Evolutionary conservation across 2,888 invertebrate genomes (phyloP).

Genomic region (Polyommatus icarus): DNA sequence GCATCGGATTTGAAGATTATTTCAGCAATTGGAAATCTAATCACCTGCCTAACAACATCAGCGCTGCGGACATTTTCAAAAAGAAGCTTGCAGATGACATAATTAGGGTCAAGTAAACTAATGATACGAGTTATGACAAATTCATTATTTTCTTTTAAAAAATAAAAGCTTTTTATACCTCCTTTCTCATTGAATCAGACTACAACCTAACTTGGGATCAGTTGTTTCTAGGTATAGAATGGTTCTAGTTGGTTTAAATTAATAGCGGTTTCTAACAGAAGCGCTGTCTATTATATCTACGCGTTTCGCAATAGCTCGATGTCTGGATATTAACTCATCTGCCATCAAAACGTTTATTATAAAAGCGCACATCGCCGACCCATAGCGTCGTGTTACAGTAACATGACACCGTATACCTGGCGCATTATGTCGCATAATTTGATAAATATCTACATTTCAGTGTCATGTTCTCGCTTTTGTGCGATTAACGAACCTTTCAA

Average conservation of each 20-base stretch:
- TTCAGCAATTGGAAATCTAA: constrained; percentile 23
- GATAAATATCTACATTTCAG: constrained; percentile 52
- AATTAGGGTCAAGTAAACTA: not conserved
- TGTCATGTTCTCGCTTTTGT: constrained; percentile 50
- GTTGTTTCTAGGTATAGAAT: not conserved
- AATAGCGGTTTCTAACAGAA: not conserved
- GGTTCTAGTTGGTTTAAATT: not conserved
- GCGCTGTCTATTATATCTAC: not conserved
- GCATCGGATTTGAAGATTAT: constrained; percentile 32
- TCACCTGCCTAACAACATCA: not conserved
- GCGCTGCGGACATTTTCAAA: not conserved
- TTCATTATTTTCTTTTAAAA: not conserved
- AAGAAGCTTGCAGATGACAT: not conserved
- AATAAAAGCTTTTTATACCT: not conserved
- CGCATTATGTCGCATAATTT: constrained; percentile 48
- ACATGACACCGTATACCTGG: constrained; percentile 46
- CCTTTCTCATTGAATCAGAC: not conserved
- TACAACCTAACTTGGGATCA: not conserved
- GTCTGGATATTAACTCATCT: not conserved
- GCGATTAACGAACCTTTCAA: constrained; percentile 48
- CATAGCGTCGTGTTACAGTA: constrained; percentile 41
- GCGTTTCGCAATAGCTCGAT: not conserved
- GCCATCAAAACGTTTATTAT: constrained; percentile 12
- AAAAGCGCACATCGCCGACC: constrained; percentile 20
- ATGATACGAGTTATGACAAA: not conserved